phyloP scores from a whole-genome alignment of 2,888 invertebrate species.

The Synanthedon formicaeformis region DNA sequence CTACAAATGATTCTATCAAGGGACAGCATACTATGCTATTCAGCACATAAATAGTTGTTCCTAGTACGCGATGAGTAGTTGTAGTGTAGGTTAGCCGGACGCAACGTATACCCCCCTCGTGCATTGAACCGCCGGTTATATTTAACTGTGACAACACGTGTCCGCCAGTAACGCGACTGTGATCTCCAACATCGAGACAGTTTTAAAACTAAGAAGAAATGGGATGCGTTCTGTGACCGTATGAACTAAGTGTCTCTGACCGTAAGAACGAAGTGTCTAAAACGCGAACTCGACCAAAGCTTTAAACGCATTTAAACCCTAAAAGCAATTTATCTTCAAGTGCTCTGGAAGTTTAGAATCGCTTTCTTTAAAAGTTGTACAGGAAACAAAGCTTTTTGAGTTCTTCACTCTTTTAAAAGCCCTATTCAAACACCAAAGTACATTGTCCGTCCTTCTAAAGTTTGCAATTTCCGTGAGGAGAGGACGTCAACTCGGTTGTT shows the following conservation, averaged over 20 bases:
- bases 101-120: constrained; percentile 43
- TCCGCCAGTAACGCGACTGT: constrained; percentile 34
- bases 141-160: constrained; percentile 65
- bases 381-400: constrained; percentile 29
- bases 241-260: no score
- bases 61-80: constrained; percentile 23
- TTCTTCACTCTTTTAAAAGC: constrained; percentile 28
- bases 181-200: constrained; percentile 38
- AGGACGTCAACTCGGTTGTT: constrained; percentile 7
- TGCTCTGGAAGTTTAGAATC: constrained; percentile 18
- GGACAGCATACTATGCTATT: constrained; percentile 3
- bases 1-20: constrained; percentile 7
- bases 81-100: constrained; percentile 56
- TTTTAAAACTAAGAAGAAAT: constrained; percentile 22
- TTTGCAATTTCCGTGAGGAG: constrained; percentile 23
- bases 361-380: constrained; percentile 20
- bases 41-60: background rate
- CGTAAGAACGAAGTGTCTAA: background rate
- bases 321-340: constrained; percentile 21
- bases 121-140: constrained; percentile 65
- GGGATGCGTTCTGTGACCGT: no score
- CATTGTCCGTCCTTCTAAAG: constrained; percentile 25
- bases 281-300: background rate
- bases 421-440: constrained; percentile 31
- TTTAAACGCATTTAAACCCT: constrained; percentile 3